Conservation (phyloP, 2,113 vertebrate genomes). For the Lepus europaeus region DNA sequence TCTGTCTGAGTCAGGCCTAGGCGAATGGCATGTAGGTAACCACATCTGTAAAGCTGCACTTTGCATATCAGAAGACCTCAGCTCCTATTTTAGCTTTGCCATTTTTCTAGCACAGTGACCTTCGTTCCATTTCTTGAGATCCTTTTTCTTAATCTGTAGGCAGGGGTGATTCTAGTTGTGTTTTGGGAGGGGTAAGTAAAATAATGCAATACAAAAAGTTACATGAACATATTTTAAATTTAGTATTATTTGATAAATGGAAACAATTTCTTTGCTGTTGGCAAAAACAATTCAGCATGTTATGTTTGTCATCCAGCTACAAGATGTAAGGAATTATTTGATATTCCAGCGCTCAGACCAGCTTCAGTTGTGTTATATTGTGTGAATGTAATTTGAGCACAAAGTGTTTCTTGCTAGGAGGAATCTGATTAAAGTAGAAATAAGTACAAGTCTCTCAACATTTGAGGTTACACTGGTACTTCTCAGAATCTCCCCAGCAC, state of each 20-base stretch:
- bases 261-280: conserved; percentile 12
- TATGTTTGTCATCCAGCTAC: background rate
- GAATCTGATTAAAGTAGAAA: background rate
- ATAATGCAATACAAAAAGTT: background rate
- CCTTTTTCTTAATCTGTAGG: conserved; percentile 42
- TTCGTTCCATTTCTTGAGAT: background rate
- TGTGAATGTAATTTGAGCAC: background rate
- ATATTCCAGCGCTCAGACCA: background rate
- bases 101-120: background rate
- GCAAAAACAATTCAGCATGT: background rate
- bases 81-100: background rate
- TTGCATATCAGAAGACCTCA: background rate
- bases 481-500: background rate
- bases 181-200: background rate
- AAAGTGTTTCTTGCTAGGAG: background rate
- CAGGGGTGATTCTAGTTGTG: background rate
- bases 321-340: conserved; percentile 30
- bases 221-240: background rate
- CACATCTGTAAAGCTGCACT: background rate
- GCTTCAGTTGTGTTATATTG: background rate
- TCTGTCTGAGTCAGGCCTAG: background rate
- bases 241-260: background rate
- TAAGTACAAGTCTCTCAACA: background rate
- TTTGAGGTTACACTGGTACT: conserved; percentile 14
- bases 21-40: background rate